Conservation (phyloP, 2,113 vertebrate genomes). For the Oenanthe oenanthe region DNA sequence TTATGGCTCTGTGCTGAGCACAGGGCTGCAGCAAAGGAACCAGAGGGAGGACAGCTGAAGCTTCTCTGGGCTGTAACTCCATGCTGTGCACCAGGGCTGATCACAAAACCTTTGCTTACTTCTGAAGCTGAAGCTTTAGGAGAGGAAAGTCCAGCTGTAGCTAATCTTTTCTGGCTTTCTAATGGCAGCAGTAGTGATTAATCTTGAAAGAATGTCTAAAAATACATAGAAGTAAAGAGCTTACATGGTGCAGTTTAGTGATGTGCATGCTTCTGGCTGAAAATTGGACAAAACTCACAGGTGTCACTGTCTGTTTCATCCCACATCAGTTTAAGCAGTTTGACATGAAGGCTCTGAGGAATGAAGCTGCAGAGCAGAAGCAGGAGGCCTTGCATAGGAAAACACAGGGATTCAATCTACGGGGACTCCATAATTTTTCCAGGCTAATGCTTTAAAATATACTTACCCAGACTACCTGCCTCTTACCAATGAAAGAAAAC, state of each 20-base stretch:
- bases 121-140: not conserved
- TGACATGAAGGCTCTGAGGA: not conserved
- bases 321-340: not conserved
- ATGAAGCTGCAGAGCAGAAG: not conserved
- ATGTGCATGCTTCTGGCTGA: not conserved
- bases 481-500: not conserved
- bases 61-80: not conserved
- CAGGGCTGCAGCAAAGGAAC: not conserved
- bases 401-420: not conserved
- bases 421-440: not conserved
- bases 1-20: rapidly evolving
- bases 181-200: not conserved
- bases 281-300: not conserved
- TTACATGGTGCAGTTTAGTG: not conserved
- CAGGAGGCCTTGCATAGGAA: not conserved
- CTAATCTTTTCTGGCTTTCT: not conserved
- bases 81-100: not conserved
- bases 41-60: not conserved
- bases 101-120: not conserved
- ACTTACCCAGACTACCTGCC: not conserved
- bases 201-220: not conserved
- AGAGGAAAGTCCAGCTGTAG: not conserved
- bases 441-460: not conserved
- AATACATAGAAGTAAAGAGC: not conserved
- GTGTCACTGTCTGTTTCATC: not conserved